Evolutionary conservation across 2,888 invertebrate species (phyloP), one percentile per base, ranked within the genome.

Genomic region (Mylabris sibirica): DNA sequence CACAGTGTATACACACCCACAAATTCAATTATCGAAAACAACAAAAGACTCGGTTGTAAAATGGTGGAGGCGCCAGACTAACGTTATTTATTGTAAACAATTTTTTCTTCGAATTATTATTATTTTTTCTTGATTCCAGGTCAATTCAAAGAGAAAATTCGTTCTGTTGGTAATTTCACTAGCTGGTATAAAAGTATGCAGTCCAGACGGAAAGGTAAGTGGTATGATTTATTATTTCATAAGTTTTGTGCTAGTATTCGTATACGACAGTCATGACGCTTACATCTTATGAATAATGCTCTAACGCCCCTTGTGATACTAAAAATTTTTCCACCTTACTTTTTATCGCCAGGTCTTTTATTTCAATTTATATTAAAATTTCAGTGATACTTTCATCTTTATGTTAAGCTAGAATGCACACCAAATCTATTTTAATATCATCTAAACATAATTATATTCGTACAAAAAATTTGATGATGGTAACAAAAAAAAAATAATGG

Each of bases 131-230:
- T 78, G 85, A 78, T 87, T 87, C 72, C 88, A 91, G 91, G 89
- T 88, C 81, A 88, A 86, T 81, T 89, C 89, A 80, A 87, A 88
- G 77, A 91, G 90, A 79, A 92, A 91, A 78, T 89, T 91, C 60
- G 92, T 93, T 74, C 86, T 92, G 72, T 86, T 94, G 80, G 90
- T 92, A 79, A 89, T 94, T 75, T 92, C 93, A 30, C 87, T 93
- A 76, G 89, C 92, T 64, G 94, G 94, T 77, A 91, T 94, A 84
- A 93, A 93, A 88, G 91, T 94, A 87, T 93, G 93, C 90, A 92
- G 92, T 84, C 91, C 91, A 84, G 91, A 91, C 84, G 93, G 93
- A 83, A 92, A 93, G 91, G 94, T 94, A 85, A 87, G 74, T 69
- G 63, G 34, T 64, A 71, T 74, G 74, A 75, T 76, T 74, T 75